Conservation (phyloP, 1,140 invertebrate genomes). For the Trachymyrmex septentrionalis region DNA sequence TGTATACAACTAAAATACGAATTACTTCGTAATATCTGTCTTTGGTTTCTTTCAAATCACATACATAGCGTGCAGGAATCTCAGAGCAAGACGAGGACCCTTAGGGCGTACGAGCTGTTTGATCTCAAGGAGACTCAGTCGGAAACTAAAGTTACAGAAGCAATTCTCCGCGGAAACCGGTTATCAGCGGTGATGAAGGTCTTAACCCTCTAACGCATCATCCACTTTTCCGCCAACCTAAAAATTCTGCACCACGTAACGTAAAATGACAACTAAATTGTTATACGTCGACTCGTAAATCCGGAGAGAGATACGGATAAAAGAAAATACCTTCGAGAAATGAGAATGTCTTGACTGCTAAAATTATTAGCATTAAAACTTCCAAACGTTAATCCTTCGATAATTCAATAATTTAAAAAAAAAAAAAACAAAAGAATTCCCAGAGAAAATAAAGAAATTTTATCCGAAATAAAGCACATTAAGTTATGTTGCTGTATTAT, state of each 20-base stretch:
- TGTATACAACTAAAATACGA: constrained; percentile 1
- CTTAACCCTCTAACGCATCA: constrained; percentile 43
- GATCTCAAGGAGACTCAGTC: constrained; percentile 39
- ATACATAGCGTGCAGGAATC: constrained; percentile 54
- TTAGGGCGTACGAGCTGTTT: constrained; percentile 38
- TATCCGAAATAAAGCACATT: not conserved
- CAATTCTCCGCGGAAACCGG: constrained; percentile 55
- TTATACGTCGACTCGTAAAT: constrained; percentile 40
- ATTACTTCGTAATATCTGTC: constrained; percentile 40
- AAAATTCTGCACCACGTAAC: constrained; percentile 30
- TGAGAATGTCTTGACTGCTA: constrained; percentile 6
- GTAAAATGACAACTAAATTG: constrained; percentile 49
- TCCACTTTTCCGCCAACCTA: constrained; percentile 51
- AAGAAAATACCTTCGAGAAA: not conserved
- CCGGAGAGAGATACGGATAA: not conserved
- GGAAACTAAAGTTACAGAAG: constrained; percentile 60
- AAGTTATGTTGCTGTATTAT: not conserved
- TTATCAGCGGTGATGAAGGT: constrained; percentile 60
- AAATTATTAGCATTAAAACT: not conserved
- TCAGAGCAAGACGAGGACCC: constrained; percentile 48
- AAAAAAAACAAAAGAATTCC: not conserved
- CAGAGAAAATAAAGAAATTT: not conserved
- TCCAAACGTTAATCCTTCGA: not conserved
- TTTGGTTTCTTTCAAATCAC: constrained; percentile 53
- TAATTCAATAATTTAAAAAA: not conserved